Evolutionary conservation across 2,888 invertebrate species (phyloP).

Genomic region (Drosophila infuscata): DNA sequence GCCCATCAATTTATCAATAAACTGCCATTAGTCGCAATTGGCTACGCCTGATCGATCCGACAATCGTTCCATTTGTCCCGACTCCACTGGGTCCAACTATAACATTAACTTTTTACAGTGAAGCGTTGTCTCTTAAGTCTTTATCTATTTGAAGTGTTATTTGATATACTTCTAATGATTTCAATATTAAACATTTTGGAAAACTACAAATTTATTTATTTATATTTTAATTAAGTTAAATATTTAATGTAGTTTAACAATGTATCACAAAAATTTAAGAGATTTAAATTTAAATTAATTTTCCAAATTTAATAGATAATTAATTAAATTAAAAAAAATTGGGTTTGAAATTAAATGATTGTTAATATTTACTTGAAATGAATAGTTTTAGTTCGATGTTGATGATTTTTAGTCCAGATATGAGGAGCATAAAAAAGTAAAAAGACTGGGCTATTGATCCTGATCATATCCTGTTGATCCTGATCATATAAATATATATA

Average conservation of each 20-base stretch:
- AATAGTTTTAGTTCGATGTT: neutral
- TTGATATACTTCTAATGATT: neutral
- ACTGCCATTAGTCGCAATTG: conserved; percentile 49
- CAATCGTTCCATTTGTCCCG: conserved; percentile 22
- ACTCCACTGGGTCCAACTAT: conserved; percentile 18
- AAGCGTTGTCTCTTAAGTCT: neutral
- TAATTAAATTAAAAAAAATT: no score
- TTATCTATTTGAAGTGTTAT: neutral
- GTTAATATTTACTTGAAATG: neutral
- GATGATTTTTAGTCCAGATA: no score
- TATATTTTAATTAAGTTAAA: neutral
- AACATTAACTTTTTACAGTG: neutral
- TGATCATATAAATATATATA: no score
- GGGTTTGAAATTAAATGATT: no score
- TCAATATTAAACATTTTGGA: neutral
- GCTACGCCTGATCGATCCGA: conserved; percentile 47
- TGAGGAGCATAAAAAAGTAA: no score
- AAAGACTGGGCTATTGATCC: no score
- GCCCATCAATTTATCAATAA: conserved; percentile 26
- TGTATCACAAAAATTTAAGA: neutral
- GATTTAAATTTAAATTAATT: neutral
- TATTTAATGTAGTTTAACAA: neutral
- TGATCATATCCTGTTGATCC: no score
- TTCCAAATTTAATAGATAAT: no score
- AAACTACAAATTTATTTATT: neutral